Conservation (phyloP, 2,797 vertebrate species). For the Acanthiza pusilla region DNA sequence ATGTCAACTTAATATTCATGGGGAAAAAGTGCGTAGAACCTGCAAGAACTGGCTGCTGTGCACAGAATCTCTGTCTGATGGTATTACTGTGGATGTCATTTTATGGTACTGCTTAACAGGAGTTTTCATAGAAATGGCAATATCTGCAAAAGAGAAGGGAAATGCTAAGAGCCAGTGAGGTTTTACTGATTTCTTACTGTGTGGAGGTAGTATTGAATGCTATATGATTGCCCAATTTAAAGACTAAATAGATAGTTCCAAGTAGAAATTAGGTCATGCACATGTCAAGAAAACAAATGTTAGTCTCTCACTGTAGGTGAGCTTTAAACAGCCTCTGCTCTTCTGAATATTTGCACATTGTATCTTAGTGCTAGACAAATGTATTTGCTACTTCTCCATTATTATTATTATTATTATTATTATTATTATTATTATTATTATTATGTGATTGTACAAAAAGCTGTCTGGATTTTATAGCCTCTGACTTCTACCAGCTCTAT, state of each 20-base stretch:
- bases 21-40: neutral
- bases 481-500: neutral
- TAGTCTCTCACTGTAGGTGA: neutral
- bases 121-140: neutral
- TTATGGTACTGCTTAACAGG: neutral
- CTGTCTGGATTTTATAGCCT: neutral
- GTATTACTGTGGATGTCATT: neutral
- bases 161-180: neutral
- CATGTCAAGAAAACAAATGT: neutral
- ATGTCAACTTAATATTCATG: neutral
- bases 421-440: neutral
- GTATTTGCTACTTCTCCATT: neutral
- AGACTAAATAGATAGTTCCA: neutral
- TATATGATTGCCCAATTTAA: neutral
- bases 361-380: neutral
- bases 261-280: neutral
- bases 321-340: neutral
- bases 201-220: neutral
- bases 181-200: neutral
- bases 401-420: no score
- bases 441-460: neutral
- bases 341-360: neutral
- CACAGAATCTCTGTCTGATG: neutral
- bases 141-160: neutral
- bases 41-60: neutral